Base-by-base conservation (phyloP, 2,888 invertebrate genomes). In the Formica aserva region DNA sequence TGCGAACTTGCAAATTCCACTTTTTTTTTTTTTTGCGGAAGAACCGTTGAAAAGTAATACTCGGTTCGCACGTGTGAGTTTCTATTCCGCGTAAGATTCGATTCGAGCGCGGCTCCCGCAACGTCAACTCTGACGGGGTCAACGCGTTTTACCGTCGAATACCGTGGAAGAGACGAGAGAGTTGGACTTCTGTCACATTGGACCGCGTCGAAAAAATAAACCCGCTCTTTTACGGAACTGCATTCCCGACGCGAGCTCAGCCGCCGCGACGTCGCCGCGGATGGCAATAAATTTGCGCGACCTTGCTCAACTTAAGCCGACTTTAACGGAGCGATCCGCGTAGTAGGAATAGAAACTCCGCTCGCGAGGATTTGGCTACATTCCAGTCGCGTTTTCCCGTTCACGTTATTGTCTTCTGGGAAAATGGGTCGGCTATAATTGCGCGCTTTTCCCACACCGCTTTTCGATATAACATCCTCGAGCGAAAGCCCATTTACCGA, bases 401-500 rank as follows among this genome's bases (percentile, higher is more conserved):
- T 90, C 92, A 92, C 91, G 93, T 93, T 93, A 94, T 94, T 93
- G 93, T 93, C 92, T 89, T 26, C 48, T 35, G 60, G 92, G 92
- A 93, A 94, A 94, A 94, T 94, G 91, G 94, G 94, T 94, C 94
- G 93, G 90, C 91, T 92, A 91, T 94, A 93, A 94, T 94, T 94
- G 93, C 93, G 85, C 92, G 87, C 35, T 80, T 80, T 78, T 78
- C 78, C 71, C 78, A 32, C 48, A 15, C 45, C 55, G 48, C 38
- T 48, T 67, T 69, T 60, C 78, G 72, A 72, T 80, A 80, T 62
- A 60, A 60, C 72, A n/a, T 41, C 6, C 55, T 35, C 74, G 22
- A 26, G 29, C 29, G 65, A n/a, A 67, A 66, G 18, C 67, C 45
- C 66, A 1, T 18, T 29, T 11, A 52, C 60, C 29, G n/a, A 55